Conservation (phyloP, 2,797 vertebrate genomes). For the Acanthurus leucopareius region DNA sequence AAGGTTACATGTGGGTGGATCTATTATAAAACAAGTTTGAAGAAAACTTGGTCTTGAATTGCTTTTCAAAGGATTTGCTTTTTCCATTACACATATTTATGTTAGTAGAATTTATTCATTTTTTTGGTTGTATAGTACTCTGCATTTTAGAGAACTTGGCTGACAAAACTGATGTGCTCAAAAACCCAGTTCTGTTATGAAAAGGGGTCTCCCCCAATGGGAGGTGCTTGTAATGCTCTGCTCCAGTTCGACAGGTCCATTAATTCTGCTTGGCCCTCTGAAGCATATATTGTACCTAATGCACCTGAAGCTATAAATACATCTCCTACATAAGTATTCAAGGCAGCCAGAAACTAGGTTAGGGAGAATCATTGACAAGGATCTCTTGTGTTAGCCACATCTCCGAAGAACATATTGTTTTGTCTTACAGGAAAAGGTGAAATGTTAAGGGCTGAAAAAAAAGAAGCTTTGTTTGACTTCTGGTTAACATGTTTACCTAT, state of each 20-base stretch:
- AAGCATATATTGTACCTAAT: constrained; percentile 69
- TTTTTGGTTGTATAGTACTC: not conserved
- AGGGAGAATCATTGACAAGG: constrained; percentile 58
- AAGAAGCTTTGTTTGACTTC: constrained; percentile 32
- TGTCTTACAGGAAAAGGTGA: constrained; percentile 40
- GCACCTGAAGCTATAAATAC: constrained; percentile 89
- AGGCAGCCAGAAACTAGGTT: constrained; percentile 83
- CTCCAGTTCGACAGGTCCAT: constrained; percentile 75
- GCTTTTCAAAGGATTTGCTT: not conserved
- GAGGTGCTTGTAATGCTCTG: constrained; percentile 63
- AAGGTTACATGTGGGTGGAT: constrained; percentile 34
- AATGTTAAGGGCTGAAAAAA: constrained; percentile 49
- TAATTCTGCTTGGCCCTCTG: constrained; percentile 76
- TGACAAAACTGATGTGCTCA: constrained; percentile 38
- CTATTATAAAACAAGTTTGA: constrained; percentile 14
- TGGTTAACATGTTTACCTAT: not conserved
- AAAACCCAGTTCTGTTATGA: constrained; percentile 39
- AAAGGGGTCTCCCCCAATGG: constrained; percentile 77
- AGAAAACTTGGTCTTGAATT: constrained; percentile 6
- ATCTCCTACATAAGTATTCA: constrained; percentile 75
- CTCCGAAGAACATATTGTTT: constrained; percentile 50
- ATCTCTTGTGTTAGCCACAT: constrained; percentile 49
- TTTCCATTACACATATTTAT: not conserved
- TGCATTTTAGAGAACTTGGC: not conserved
- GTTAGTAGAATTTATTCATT: not conserved